Evolutionary conservation across 2,888 invertebrate genomes (phyloP).

Genomic region (Conomelus anceps): DNA sequence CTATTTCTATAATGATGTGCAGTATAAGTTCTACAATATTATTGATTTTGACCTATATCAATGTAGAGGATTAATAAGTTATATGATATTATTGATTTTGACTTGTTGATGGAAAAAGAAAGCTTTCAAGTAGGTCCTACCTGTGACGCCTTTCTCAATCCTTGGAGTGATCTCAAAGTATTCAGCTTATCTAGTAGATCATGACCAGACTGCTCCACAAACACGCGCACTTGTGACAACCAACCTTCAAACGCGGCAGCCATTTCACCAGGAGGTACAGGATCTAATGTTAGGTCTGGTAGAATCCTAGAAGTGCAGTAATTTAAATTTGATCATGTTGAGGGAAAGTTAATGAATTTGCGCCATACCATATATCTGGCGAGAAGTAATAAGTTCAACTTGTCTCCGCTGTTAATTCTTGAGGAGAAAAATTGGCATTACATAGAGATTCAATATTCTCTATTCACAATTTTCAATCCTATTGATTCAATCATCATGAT

Average conservation of each 20-base stretch:
- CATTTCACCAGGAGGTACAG: slow-evolving; percentile 19
- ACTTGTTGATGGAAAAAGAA: neutral
- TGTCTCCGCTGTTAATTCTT: too few species aligned
- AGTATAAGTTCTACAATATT: too few species aligned
- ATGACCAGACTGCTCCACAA: slow-evolving; percentile 26
- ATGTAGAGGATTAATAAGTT: too few species aligned
- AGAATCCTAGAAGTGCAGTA: neutral
- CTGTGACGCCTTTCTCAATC: slow-evolving; percentile 15
- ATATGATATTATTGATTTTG: too few species aligned
- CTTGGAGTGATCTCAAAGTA: slow-evolving; percentile 21
- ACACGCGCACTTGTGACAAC: slow-evolving; percentile 22
- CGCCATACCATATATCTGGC: too few species aligned
- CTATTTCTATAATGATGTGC: too few species aligned
- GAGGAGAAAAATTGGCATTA: too few species aligned
- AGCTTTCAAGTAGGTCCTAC: neutral
- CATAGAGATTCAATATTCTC: too few species aligned
- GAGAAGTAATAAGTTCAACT: too few species aligned
- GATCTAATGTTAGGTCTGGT: slow-evolving; percentile 6
- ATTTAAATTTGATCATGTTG: neutral
- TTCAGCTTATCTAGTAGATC: slow-evolving; percentile 23
- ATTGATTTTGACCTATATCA: too few species aligned
- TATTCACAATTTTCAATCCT: too few species aligned
- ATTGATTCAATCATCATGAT: too few species aligned
- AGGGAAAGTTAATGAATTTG: neutral
- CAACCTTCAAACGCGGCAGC: slow-evolving; percentile 20